Base-by-base conservation (phyloP, 2,888 invertebrate species). In the Lithophane leautieri region DNA sequence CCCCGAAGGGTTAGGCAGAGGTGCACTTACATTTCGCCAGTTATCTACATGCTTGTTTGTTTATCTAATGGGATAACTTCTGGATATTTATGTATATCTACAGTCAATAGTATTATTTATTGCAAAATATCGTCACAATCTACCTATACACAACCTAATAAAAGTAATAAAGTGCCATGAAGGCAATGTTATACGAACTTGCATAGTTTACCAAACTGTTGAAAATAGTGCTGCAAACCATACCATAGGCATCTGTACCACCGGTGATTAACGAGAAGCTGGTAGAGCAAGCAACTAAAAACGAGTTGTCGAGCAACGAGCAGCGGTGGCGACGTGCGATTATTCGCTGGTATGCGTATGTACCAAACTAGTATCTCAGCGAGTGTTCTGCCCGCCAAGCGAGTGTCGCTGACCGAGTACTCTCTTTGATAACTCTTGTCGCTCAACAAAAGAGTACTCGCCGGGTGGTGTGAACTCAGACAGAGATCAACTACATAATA, bases 131-230 rank as follows among this genome's bases (percentile, higher is more conserved):
- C 14, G 14, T 54, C 11, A 69, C 22, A n/a, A 61, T 70, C 16
- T 42, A 66, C 4, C 19, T 62, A 40, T 40, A 69, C 22, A 61
- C n/a, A 76, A 76, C 47, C 25, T 56, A 70, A n/a, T 54, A 47
- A 54, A 75, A 34, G 8, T 16, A 60, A n/a, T n/a, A 54, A 22
- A 25, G 12, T 54, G 34, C 40, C 61, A 2, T 40, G 47, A 54
- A 54, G n/a, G 28, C 19, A 11, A 42, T 68, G 22, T 61, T 19
- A 44, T 2, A 54, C 44, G 8, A 19, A 54, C 22, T 52, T 22
- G 25, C 22, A 50, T 28, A 52, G n/a, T 63, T 22, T 28, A 25
- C 4, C 47, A 63, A 47, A 47, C 34, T 25, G 2, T 44, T 16
- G 25, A 71, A 63, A 19, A 4, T 22, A n/a, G 54, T 22, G 14